Evolutionary conservation across 2,797 vertebrate species (phyloP), one percentile per base, ranked within the genome.

Genomic region (Phylloscopus collybita): DNA sequence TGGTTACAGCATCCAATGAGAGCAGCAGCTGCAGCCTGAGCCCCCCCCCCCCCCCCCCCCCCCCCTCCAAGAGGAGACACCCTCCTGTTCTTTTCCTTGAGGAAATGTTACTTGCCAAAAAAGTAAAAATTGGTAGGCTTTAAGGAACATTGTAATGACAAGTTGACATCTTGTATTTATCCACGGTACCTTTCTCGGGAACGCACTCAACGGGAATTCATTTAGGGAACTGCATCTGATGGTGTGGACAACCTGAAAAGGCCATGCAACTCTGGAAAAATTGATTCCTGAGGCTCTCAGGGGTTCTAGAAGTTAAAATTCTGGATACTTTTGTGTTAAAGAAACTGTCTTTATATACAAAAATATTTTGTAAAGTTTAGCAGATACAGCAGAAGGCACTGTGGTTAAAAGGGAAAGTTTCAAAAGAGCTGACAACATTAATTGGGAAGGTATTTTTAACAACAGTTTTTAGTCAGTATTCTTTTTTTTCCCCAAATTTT

Each of bases 91-190:
- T 66, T n/a, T 90, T 70, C 73, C 93, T 93, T 61, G 50, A 80
- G 90, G 86, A 96, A 92, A 94, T 79, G 65, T 76, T 96, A 87
- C 85, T 95, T 96, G 90, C 85, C 94, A 96, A 60, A 93, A 86
- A 60, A 75, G 83, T 94, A 80, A 67, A 76, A 93, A 53, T 32
- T 13, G 67, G 73, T 93, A 81, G 82, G 65, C 65, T 96, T 54
- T 82, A 81, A 73, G 80, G 90, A 96, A 83, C 82, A 93, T 92
- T 84, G 36, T 76, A 88, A 70, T 94, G 95, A 92, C 95, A 92
- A 81, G 64, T 73, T 93, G 84, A 82, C 84, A 94, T 88, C 56
- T 87, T 94, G 64, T 53, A 62, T 95, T 96, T 91, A 82, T 79
- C 82, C 59, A 54, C 51, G 29, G 80, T 50, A 88, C 60, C 74